These are phyloP conservation scores for Drosophila paranaensis DNA, from an alignment of 2,888 invertebrate genomes.

Conservation along the genomic window DNA sequence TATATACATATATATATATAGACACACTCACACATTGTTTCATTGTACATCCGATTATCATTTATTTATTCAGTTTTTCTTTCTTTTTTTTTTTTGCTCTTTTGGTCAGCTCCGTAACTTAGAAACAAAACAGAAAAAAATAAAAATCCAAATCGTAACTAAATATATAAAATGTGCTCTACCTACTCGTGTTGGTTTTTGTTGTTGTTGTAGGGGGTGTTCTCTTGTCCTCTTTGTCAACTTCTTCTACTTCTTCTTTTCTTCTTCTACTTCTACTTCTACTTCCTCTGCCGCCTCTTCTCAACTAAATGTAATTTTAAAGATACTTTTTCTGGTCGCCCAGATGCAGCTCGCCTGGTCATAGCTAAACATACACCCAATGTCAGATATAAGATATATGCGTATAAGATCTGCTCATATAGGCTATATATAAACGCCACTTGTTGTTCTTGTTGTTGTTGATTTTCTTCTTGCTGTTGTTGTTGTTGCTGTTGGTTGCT, in stretches of 20 bases:
- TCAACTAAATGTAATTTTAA: conserved; percentile 80
- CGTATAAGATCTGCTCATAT: conserved; percentile 49
- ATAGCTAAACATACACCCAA: conserved; percentile 68
- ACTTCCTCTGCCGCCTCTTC: conserved; percentile 24
- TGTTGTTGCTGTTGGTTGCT: conserved; percentile 24
- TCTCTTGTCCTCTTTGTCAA: conserved; percentile 45
- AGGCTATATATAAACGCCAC: conserved; percentile 69
- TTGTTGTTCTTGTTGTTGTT: conserved; percentile 36
- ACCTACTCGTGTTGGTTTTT: conserved; percentile 60
- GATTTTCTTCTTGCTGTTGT: conserved; percentile 38
- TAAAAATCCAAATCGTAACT: conserved; percentile 45
- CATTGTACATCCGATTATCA: conserved; percentile 65
- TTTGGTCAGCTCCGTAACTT: conserved; percentile 56
- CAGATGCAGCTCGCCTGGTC: conserved; percentile 59
- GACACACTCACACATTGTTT: conserved; percentile 19
- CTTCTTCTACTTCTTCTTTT: conserved; percentile 37
- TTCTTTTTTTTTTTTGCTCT: conserved; percentile 32
- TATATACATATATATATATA: conserved; percentile 23
- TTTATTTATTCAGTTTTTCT: conserved; percentile 42
- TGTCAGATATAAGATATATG: conserved; percentile 62
- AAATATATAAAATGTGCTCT: conserved; percentile 70
- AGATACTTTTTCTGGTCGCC: conserved; percentile 67
- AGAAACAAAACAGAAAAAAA: conserved; percentile 43
- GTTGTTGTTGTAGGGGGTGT: neutral
- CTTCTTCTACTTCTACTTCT: conserved; percentile 38